phyloP scores from a whole-genome alignment of 2,113 vertebrate species.

The Paratilapia polleni region DNA sequence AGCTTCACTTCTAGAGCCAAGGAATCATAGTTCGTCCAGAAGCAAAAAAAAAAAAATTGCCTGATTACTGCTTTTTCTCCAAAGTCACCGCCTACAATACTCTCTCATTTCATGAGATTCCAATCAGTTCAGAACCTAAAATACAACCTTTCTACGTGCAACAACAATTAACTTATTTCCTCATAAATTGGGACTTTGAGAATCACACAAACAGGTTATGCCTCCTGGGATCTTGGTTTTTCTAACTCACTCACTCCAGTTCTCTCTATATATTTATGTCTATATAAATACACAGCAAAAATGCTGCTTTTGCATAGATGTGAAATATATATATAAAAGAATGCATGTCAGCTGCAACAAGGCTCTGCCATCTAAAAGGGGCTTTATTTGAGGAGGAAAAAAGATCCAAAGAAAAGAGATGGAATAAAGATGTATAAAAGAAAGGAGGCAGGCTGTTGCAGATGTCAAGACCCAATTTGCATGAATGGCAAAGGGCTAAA shows the following conservation, averaged over 20 bases:
- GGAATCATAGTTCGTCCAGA: conserved; percentile 50
- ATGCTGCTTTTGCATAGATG: conserved; percentile 35
- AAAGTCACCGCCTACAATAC: conserved; percentile 28
- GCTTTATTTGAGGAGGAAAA: conserved; percentile 50
- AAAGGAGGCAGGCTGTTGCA: conserved; percentile 76
- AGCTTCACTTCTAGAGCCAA: conserved; percentile 55
- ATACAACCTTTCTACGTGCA: conserved; percentile 76
- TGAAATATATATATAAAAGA: conserved; percentile 14
- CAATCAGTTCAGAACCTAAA: conserved; percentile 70
- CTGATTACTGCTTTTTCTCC: not conserved
- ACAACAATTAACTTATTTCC: conserved; percentile 77
- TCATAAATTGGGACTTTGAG: conserved; percentile 63
- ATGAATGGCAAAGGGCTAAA: conserved; percentile 82
- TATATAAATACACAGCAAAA: not conserved
- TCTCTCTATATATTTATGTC: not conserved
- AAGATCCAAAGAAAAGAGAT: conserved; percentile 58
- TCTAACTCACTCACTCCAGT: conserved; percentile 19
- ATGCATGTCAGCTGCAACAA: conserved; percentile 30
- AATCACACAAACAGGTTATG: conserved; percentile 21
- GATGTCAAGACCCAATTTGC: conserved; percentile 82
- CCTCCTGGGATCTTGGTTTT: conserved; percentile 22
- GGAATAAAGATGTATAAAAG: conserved; percentile 79
- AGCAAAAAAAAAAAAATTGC: conserved; percentile 20
- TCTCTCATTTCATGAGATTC: conserved; percentile 61
- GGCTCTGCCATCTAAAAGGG: conserved; percentile 22